Evolutionary conservation across 1,140 invertebrate genomes (phyloP), one percentile per base, ranked within the genome.

Genomic region (Bombus waltoni): DNA sequence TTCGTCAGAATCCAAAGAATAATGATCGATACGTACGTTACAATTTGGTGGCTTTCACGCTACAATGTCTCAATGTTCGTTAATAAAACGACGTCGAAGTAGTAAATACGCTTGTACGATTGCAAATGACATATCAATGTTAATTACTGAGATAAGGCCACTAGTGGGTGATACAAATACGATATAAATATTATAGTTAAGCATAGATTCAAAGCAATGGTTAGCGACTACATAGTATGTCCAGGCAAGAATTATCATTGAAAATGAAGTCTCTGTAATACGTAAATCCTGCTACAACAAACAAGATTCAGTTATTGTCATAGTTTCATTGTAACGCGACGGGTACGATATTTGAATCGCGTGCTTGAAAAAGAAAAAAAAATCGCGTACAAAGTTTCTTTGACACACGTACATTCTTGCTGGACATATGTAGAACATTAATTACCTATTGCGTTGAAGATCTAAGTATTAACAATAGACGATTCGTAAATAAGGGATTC

Each of bases 111-210:
- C 65, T 90, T 91, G 92, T 85, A 89, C 74, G 85, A 92, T 74
- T 91, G 88, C 90, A 89, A 92, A 93, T 94, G 92, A 92, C 87
- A 81, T 92, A 89, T 92, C 70, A 72, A 82, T 92, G 91, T 91
- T 90, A 92, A 90, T 94, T 93, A 93, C 91, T 91, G 88, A 95
- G 93, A 93, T 95, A 95, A 95, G 95, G 95, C 95, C 95, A 95
- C 95, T 95, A 95, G 92, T 93, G 92, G 94, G 89, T 95, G 90
- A 94, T 95, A 95, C 91, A 94, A 94, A 92, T 95, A 93, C 79
- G 92, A 94, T 94, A 94, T 93, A 94, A 95, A 94, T 93, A 93
- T 93, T 93, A 93, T 89, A 90, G 79, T 89, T 94, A 94, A 89
- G 91, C 92, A 89, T 91, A 90, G 78, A 85, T 90, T 90, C 87